Conservation (phyloP, 1,140 invertebrate genomes). For the Eumaeus atala region DNA sequence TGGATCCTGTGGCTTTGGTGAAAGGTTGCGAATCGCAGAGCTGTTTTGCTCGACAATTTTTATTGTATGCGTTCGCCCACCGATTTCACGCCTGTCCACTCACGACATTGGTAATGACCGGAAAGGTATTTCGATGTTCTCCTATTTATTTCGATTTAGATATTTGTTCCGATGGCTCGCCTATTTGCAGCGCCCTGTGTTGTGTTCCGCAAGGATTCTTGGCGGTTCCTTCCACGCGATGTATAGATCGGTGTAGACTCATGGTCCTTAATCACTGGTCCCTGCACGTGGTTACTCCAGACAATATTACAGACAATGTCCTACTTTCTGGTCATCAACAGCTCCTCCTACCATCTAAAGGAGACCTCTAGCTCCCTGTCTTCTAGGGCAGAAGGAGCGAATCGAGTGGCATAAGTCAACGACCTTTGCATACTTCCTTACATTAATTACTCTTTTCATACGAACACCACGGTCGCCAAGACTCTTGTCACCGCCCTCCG, state of each 20-base stretch:
- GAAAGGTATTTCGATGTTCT: conserved; percentile 27
- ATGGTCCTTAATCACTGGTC: not conserved
- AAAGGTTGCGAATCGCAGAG: not conserved
- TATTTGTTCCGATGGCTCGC: conserved; percentile 16
- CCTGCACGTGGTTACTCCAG: too few species aligned
- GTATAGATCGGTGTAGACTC: not conserved
- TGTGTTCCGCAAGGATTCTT: conserved; percentile 9
- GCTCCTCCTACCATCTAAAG: too few species aligned
- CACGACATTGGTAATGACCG: conserved; percentile 31
- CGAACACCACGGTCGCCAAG: too few species aligned
- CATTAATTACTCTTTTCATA: too few species aligned
- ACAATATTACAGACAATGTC: too few species aligned
- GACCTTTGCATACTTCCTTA: too few species aligned
- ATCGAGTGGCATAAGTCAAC: too few species aligned
- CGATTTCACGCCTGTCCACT: conserved; percentile 26
- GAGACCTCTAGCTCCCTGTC: too few species aligned
- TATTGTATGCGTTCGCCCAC: conserved; percentile 9
- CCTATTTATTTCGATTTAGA: too few species aligned
- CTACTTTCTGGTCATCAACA: too few species aligned
- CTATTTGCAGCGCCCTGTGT: not conserved
- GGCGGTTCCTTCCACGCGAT: not conserved
- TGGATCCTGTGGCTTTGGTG: not conserved
- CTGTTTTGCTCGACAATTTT: not conserved
- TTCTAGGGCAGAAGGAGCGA: too few species aligned
- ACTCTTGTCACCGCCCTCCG: too few species aligned